Evolutionary conservation across 2,888 invertebrate species (phyloP), one percentile per base, ranked within the genome.

Genomic region (Parnassius glacialis): DNA sequence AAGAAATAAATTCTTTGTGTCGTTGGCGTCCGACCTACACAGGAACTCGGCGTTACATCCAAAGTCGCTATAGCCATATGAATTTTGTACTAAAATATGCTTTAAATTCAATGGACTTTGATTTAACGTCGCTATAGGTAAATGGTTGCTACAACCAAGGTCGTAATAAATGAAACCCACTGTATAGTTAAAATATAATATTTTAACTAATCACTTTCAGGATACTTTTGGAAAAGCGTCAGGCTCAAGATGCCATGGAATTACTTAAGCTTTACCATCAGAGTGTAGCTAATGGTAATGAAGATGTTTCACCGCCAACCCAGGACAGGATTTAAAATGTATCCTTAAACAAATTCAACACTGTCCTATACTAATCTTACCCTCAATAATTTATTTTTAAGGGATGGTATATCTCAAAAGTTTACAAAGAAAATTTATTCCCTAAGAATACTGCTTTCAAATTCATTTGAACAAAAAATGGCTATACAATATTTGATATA

Each of bases 201-300:
- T 34, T 34, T 34, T 34, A 34, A 25, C 1, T 54, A 12, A 47
- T 42, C 61, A 63, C 7, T 60, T 87, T 67, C 85, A 94, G 94
- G 80, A 94, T 94, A 83, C 88, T 96, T 72, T 93, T 95, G 74
- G 97, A 97, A 79, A 96, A 96, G 84, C 93, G 96, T 67, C 96
- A 96, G 87, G 96, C 96, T 55, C 95, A 96, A 86, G 96, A 97
- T 90, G 96, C 97, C 57, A 94, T 97, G 94, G 96, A 96, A 86
- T 91, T 97, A 79, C 90, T 97, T 78, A 95, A 96, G 85, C 86
- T 97, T 71, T 95, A 95, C 76, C 94, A 93, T 76, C 92, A 92
- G 69, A 92, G 92, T 83, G 91, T 91, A 52, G 72, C 92, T 44
- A 92, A 92, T 70, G 91, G 92, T n/a, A 70, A 83, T 10, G 92